A percentile compares a stretch with the other conserved stretches of the same genome.
Evolutionary conservation across 2,113 vertebrate species (phyloP).

Genomic region (Xiphias gladius): DNA sequence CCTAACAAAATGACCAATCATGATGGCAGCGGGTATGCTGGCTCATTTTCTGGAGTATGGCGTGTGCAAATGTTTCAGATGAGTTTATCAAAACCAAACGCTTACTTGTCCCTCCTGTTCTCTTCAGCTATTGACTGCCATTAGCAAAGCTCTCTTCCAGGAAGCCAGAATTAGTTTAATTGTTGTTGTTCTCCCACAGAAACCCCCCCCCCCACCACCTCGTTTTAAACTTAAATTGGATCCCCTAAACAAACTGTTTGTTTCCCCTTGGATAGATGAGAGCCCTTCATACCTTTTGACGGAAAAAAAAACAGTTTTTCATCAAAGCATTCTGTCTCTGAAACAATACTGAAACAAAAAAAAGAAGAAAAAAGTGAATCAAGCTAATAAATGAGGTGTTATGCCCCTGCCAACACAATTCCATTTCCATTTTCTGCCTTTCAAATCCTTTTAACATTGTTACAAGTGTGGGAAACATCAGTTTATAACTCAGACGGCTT

Average conservation of each 20-base stretch:
- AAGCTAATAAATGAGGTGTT: constrained; percentile 18
- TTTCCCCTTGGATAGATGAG: neutral
- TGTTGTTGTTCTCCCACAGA: constrained; percentile 21
- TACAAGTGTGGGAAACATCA: constrained; percentile 27
- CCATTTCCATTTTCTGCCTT: constrained; percentile 34
- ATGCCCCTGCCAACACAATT: neutral
- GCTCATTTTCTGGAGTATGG: constrained; percentile 33
- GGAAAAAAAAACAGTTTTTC: neutral
- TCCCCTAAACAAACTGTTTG: constrained; percentile 19
- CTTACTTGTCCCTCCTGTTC: neutral
- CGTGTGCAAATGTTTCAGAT: constrained; percentile 16
- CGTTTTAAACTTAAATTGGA: constrained; percentile 24
- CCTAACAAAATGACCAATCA: constrained; percentile 42
- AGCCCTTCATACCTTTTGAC: constrained; percentile 3
- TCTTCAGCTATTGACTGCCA: constrained; percentile 31
- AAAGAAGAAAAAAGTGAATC: constrained; percentile 22
- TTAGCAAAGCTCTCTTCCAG: constrained; percentile 24
- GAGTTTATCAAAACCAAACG: constrained; percentile 40
- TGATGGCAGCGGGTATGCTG: constrained; percentile 13
- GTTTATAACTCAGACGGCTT: constrained; percentile 31
- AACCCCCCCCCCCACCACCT: too few relatives aligned
- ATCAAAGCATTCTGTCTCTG: constrained; percentile 11
- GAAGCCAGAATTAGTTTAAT: constrained; percentile 47
- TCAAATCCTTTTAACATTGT: constrained; percentile 39
- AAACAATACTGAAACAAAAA: constrained; percentile 15